phyloP scores from a whole-genome alignment of 2,888 invertebrate species.

The Eupithecia centaureata region DNA sequence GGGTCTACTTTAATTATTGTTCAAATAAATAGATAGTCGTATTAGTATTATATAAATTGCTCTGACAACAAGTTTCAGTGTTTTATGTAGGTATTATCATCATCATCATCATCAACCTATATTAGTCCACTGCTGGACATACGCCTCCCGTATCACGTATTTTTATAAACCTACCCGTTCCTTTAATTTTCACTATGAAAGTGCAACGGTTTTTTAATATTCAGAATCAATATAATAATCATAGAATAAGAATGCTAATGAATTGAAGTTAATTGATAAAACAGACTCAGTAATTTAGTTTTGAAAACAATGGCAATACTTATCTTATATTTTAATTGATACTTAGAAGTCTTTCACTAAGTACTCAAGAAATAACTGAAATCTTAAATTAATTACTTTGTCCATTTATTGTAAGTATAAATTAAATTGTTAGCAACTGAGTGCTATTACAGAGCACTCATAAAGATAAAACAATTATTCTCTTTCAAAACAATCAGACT shows the following conservation, averaged over 20 bases:
- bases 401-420: not conserved
- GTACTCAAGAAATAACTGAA: constrained; percentile 7
- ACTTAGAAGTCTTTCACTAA: constrained; percentile 1
- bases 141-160: too few species aligned
- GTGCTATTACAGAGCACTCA: not conserved
- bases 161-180: too few species aligned
- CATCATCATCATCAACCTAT: too few species aligned
- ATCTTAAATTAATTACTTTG: constrained; percentile 7
- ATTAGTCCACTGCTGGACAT: too few species aligned
- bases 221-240: not conserved
- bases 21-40: not conserved
- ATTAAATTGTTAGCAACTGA: constrained; percentile 6
- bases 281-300: not conserved
- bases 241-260: not conserved
- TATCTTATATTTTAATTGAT: constrained; percentile 1
- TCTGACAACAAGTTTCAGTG: not conserved
- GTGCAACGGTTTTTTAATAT: too few species aligned
- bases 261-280: not conserved
- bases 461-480: constrained; percentile 5
- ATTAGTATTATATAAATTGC: not conserved
- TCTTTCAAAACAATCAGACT: not conserved
- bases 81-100: too few species aligned
- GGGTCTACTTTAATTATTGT: not conserved
- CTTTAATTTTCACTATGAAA: too few species aligned
- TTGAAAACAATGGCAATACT: not conserved